Conservation (phyloP, 2,113 vertebrate species). For the Caracal caracal region DNA sequence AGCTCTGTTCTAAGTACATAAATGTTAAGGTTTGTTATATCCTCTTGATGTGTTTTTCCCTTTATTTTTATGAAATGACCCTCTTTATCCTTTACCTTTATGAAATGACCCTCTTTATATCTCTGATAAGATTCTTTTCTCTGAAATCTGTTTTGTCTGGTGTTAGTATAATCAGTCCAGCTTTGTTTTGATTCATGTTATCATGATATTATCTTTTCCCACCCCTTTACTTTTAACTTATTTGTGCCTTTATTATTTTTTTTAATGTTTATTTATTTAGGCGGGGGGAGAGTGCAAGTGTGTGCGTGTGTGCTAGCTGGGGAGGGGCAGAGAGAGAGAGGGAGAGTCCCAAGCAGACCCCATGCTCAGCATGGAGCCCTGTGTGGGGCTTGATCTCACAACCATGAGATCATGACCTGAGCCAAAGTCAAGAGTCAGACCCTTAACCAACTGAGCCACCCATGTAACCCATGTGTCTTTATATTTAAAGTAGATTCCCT, state of each 20-base stretch:
- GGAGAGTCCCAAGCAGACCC: no score
- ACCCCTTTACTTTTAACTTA: slow-evolving; percentile 21
- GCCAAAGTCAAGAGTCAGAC: no score
- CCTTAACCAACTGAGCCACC: no score
- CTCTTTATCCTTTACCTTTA: background rate
- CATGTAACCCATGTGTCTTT: background rate
- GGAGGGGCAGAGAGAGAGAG: no score
- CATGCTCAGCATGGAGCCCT: no score
- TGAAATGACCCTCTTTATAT: background rate
- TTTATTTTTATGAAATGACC: background rate
- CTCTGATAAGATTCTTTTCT: background rate
- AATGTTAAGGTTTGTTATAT: slow-evolving; percentile 27
- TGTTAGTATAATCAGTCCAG: background rate
- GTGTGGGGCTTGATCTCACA: no score
- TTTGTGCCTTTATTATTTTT: background rate
- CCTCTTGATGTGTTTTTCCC: background rate
- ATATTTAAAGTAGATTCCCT: slow-evolving; percentile 10
- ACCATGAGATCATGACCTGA: no score
- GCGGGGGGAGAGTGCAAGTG: no score
- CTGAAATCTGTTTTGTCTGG: background rate
- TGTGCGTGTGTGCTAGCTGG: no score
- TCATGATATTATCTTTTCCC: background rate
- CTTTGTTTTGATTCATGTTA: slow-evolving; percentile 20
- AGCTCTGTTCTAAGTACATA: background rate
- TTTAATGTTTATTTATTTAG: no score